Percentiles rank a stretch among this genome's conserved stretches.
Conservation (phyloP, 1,140 invertebrate species). For the Temnothorax curvispinosus region DNA sequence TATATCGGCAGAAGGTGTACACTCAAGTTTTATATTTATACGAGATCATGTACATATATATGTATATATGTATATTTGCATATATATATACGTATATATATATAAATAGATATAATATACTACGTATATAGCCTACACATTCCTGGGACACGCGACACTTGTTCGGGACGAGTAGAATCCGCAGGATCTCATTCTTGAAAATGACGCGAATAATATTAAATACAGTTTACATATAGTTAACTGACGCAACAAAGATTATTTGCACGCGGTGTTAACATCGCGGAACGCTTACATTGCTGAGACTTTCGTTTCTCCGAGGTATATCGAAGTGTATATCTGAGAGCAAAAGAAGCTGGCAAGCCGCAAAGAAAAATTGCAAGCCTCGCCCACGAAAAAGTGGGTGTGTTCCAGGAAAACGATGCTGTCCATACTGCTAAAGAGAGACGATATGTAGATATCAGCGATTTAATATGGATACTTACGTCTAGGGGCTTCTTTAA, state of each 20-base stretch:
- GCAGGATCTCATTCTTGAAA: slow-evolving; percentile 13
- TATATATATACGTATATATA: slow-evolving; percentile 54
- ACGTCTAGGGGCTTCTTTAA: slow-evolving; percentile 97
- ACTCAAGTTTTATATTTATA: slow-evolving; percentile 79
- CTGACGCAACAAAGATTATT: background rate
- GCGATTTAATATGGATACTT: slow-evolving; percentile 88
- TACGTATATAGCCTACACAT: slow-evolving; percentile 51
- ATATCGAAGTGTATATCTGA: slow-evolving; percentile 26
- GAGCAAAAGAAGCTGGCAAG: slow-evolving; percentile 56
- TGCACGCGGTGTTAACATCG: background rate
- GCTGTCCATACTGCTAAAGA: slow-evolving; percentile 69
- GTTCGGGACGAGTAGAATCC: slow-evolving; percentile 32
- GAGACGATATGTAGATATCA: slow-evolving; percentile 62
- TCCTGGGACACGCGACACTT: slow-evolving; percentile 54
- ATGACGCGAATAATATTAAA: background rate
- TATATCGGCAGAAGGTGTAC: slow-evolving; percentile 83
- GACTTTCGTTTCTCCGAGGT: background rate
- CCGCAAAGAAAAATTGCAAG: slow-evolving; percentile 60
- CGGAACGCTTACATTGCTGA: background rate
- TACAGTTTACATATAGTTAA: too few relatives aligned
- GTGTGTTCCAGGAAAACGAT: slow-evolving; percentile 56
- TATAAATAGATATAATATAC: slow-evolving; percentile 55
- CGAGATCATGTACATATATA: slow-evolving; percentile 71
- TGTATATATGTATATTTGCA: slow-evolving; percentile 69
- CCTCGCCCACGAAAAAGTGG: slow-evolving; percentile 60